Conservation (phyloP, 2,113 vertebrate species). For the Taurulus bubalis region DNA sequence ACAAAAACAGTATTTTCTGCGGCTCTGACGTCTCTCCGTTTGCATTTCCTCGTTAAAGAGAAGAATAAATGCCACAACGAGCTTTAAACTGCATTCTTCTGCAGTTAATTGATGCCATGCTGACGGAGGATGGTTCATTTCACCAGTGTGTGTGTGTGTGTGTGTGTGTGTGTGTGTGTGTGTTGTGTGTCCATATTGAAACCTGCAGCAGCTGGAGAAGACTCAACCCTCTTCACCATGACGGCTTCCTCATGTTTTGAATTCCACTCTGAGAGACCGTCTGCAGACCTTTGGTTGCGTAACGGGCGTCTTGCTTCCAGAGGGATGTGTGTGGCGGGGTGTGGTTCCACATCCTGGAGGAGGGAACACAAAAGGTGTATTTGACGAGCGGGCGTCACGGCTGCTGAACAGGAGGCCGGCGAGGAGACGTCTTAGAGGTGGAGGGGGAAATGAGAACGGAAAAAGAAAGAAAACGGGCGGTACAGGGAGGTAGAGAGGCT, state of each 20-base stretch:
- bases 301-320: too few species aligned
- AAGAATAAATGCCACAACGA: conserved; percentile 48
- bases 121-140: conserved; percentile 59
- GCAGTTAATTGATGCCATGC: conserved; percentile 64
- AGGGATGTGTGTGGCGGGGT: conserved; percentile 24
- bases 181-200: conserved; percentile 39
- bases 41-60: conserved; percentile 25
- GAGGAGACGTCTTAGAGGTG: conserved; percentile 1
- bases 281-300: conserved; percentile 8
- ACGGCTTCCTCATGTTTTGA: conserved; percentile 43
- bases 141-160: conserved; percentile 24
- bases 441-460: neutral
- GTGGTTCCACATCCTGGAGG: conserved; percentile 45
- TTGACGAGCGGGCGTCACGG: neutral
- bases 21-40: neutral
- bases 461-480: neutral
- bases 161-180: conserved; percentile 35
- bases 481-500: too few species aligned
- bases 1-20: too few species aligned
- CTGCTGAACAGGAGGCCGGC: neutral
- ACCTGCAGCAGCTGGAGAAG: conserved; percentile 63
- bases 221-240: conserved; percentile 27
- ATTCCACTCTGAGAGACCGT: neutral
- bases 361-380: conserved; percentile 29
- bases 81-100: conserved; percentile 47